Evolutionary conservation across 2,888 invertebrate species (phyloP), one percentile per base, ranked within the genome.

Genomic region (Oligia fasciuncula): DNA sequence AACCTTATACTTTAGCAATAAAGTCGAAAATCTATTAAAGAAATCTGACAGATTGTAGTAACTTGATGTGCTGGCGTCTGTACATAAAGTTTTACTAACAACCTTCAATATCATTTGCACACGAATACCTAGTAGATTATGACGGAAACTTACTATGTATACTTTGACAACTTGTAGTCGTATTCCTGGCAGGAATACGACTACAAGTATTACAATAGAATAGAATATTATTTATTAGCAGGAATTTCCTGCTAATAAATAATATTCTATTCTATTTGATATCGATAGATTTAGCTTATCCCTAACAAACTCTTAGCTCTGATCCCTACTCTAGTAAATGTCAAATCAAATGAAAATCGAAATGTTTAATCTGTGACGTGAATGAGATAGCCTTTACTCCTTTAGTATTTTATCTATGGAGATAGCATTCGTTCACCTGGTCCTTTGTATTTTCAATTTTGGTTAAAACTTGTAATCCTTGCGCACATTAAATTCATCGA

Each of bases 391-490:
- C 76, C 29, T 29, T 29, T 29, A 29, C 29, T 29, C 29, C 29
- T 29, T 29, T 29, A 29, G 29, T 29, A 29, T 29, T 29, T 29
- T 29, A 29, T 29, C 29, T 29, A 29, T 29, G 29, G 29, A 81
- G 66, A 76, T 67, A 84, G 81, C 76, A 81, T 73, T 73, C 72
- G 81, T 85, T 77, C 73, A 72, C 57, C 29, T 68, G 69, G 69
- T 77, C 57, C 73, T 80, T 87, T 80, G 77, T 84, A 76, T 77
- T 77, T 77, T 76, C 78, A 68, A 71, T 71, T 86, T 79, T 79
- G 76, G 60, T 49, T 76, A 51, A 51, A 65, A 65, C 43, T 79
- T 77, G 75, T 72, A 54, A 78, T 88, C 60, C 51, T 82, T 51
- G 57, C 65, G n/a, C 40, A 54, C 17, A 66, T 60, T 73, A 88